Evolutionary conservation across 2,113 vertebrate species (phyloP), one percentile per base, ranked within the genome.

Genomic region (Dipodomys spectabilis): DNA sequence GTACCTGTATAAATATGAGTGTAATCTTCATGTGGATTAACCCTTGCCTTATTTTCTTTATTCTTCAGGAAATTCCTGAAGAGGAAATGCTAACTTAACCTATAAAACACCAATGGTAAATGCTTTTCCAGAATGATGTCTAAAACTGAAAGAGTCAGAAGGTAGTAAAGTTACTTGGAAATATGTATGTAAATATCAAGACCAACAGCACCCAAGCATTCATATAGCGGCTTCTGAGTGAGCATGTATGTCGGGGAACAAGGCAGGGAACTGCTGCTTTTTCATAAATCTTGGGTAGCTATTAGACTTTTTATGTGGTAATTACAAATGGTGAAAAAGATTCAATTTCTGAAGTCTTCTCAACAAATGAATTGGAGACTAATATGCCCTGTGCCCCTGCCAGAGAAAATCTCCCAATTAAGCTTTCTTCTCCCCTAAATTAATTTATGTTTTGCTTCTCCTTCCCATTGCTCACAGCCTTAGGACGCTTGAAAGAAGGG

Each of bases 391-490:
- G 27, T 82, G 74, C 67, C 86, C 64, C 79, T 92, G 90, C 82
- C 75, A 90, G 67, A 90, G 71, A 73, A 95, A 95, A 74, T 69
- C 62, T 94, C 77, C 94, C 93, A 95, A 94, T 95, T 95, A 93
- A 95, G 74, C 62, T 39, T 93, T 92, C 60, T 64, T 90, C 65
- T 94, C 68, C 73, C 78, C 81, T 71, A 86, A 96, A 79, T 79
- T 90, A 93, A 91, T 49, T 82, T 94, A 62, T 75, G 35, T 90
- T 93, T 93, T 85, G 77, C 65, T 68, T 80, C 79, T 91, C 84
- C 69, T 92, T 80, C 86, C 74, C 75, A 83, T 80, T 68, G 67
- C 84, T 95, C 87, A 82, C 30, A 75, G 89, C 30, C 74, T 85
- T 30, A n/a, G 64, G 27, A 64, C n/a, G 49, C 85, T 81, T 62